A percentile compares a stretch with the other conserved stretches of the same genome.
These are phyloP conservation scores for Lethrus apterus DNA, from an alignment of 1,140 invertebrate species.

Conservation along the genomic window DNA sequence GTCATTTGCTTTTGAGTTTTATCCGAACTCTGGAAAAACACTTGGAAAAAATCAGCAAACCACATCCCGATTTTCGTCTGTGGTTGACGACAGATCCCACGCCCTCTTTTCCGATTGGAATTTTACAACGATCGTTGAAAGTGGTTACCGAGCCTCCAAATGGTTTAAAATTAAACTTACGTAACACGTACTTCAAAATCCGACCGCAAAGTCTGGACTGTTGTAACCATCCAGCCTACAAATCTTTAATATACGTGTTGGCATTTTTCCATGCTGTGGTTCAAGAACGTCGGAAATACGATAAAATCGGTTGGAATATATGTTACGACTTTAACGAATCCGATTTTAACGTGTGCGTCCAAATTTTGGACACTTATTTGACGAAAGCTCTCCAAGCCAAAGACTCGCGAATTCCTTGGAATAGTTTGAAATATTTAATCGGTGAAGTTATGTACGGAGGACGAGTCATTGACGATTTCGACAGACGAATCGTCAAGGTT, in stretches of 20 bases:
- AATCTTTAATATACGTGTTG: slow-evolving; percentile 72
- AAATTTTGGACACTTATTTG: slow-evolving; percentile 76
- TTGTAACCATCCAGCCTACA: slow-evolving; percentile 66
- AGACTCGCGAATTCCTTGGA: slow-evolving; percentile 70
- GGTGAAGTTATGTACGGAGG: slow-evolving; percentile 93
- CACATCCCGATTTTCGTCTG: slow-evolving; percentile 83
- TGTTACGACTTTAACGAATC: slow-evolving; percentile 88
- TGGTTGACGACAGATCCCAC: slow-evolving; percentile 88
- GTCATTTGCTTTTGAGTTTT: slow-evolving; percentile 77
- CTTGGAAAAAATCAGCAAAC: slow-evolving; percentile 67
- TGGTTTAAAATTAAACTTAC: slow-evolving; percentile 81
- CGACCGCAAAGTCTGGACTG: slow-evolving; percentile 57
- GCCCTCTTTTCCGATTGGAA: slow-evolving; percentile 77
- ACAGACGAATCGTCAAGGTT: slow-evolving; percentile 72
- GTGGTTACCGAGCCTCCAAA: slow-evolving; percentile 86
- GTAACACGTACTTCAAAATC: slow-evolving; percentile 83
- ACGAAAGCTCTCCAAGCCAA: slow-evolving; percentile 56
- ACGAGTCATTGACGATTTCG: slow-evolving; percentile 82
- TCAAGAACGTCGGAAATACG: slow-evolving; percentile 83
- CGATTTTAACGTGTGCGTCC: slow-evolving; percentile 79
- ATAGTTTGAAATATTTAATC: slow-evolving; percentile 83
- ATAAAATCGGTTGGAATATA: slow-evolving; percentile 91
- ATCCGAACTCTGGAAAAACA: slow-evolving; percentile 72
- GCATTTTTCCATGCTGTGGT: slow-evolving; percentile 89
- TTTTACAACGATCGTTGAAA: slow-evolving; percentile 62